phyloP scores from a whole-genome alignment of 1,140 invertebrate species.

The Orchestia grillus region DNA sequence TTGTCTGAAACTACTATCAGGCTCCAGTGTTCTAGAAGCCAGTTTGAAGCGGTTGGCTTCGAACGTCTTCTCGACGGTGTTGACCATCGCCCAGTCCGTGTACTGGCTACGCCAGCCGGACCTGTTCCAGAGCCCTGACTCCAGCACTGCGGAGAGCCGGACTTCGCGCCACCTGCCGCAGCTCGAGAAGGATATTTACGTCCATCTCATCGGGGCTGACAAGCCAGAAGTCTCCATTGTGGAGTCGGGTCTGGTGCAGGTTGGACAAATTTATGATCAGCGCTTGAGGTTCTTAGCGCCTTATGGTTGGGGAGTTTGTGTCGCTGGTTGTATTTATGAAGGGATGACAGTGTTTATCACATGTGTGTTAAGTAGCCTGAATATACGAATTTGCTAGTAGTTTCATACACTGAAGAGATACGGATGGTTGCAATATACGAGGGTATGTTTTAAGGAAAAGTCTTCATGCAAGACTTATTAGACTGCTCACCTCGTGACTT shows the following conservation, averaged over 20 bases:
- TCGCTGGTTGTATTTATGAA: background rate
- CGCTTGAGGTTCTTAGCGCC: background rate
- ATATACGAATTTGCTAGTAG: background rate
- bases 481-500: no score
- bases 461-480: no score
- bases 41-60: conserved; percentile 59
- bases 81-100: conserved; percentile 61
- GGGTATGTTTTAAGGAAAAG: no score
- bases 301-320: background rate
- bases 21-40: conserved; percentile 14
- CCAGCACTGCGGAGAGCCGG: background rate
- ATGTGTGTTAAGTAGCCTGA: background rate
- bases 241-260: conserved; percentile 46
- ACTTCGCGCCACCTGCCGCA: background rate
- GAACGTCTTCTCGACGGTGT: conserved; percentile 62
- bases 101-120: conserved; percentile 58
- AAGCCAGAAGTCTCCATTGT: conserved; percentile 53
- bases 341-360: background rate
- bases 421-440: background rate
- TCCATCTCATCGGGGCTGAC: conserved; percentile 57
- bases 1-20: background rate
- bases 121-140: background rate
- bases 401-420: background rate
- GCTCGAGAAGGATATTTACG: background rate
- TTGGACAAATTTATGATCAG: background rate